Evolutionary conservation across 2,888 invertebrate species (phyloP).

Genomic region (Sabatieria punctata): DNA sequence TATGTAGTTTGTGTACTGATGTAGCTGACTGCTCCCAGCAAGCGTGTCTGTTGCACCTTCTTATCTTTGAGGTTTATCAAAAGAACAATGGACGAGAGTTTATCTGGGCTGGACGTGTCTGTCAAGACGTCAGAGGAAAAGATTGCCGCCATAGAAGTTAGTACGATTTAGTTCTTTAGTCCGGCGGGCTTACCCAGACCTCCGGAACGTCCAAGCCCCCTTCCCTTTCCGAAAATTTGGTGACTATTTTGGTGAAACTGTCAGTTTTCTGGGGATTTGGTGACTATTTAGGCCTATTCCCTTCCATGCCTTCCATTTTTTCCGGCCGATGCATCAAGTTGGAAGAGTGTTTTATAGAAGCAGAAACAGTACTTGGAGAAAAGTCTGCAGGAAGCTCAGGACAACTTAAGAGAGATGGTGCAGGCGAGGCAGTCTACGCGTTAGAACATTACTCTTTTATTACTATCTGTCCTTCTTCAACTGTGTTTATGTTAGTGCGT

Average conservation of each 20-base stretch:
- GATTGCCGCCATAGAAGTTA: constrained; percentile 49
- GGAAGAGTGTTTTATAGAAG: constrained; percentile 36
- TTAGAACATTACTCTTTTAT: not conserved
- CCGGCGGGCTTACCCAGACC: too few species aligned
- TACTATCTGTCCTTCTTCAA: not conserved
- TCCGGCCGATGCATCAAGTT: too few species aligned
- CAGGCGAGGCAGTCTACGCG: constrained; percentile 22
- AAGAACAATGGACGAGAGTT: constrained; percentile 48
- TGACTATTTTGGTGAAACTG: too few species aligned
- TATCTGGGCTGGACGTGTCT: constrained; percentile 45
- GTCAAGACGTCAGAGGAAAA: constrained; percentile 41
- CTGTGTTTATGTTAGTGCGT: not conserved
- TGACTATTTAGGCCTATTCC: too few species aligned
- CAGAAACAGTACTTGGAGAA: constrained; percentile 62
- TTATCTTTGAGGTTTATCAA: constrained; percentile 44
- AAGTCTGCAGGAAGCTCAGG: constrained; percentile 63
- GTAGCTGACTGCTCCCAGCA: not conserved
- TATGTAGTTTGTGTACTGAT: not conserved
- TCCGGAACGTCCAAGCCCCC: too few species aligned
- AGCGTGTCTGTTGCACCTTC: not conserved
- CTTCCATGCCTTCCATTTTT: too few species aligned
- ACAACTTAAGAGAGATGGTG: constrained; percentile 61
- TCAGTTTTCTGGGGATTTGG: too few species aligned
- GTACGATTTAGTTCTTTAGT: constrained; percentile 6
- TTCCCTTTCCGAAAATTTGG: too few species aligned